Percentiles rank a stretch among this genome's conserved stretches.
Conservation (phyloP, 2,113 vertebrate species). For the Alligator mississippiensis region DNA sequence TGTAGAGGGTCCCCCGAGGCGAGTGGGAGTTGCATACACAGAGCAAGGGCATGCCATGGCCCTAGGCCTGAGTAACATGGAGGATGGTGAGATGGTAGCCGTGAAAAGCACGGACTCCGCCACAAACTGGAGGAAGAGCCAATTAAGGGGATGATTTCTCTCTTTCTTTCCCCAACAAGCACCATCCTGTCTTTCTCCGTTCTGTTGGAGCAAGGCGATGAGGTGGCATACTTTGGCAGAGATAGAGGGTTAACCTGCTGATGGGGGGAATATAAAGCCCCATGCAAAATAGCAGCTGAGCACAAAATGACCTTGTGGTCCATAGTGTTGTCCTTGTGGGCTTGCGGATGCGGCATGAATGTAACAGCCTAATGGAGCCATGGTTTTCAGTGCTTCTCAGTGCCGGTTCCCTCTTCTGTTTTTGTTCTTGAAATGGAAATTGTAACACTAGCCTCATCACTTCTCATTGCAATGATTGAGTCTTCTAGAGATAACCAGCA, state of each 20-base stretch:
- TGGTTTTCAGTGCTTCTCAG: neutral
- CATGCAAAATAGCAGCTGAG: neutral
- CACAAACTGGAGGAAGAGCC: neutral
- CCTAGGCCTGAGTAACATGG: neutral
- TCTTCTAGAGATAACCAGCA: neutral
- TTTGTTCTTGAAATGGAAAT: neutral
- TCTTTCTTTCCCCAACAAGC: neutral
- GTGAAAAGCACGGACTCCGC: neutral
- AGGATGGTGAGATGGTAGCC: neutral
- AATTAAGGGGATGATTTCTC: neutral
- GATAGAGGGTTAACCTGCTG: neutral
- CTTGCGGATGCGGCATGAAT: neutral
- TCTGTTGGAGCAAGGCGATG: neutral
- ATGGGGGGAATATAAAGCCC: neutral
- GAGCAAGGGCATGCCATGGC: neutral
- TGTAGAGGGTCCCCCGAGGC: neutral
- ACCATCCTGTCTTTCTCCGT: no score
- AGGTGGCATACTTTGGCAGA: neutral
- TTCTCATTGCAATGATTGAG: neutral
- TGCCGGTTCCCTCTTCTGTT: neutral
- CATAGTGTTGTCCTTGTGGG: neutral
- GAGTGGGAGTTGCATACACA: neutral
- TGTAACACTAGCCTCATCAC: neutral
- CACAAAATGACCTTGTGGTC: neutral
- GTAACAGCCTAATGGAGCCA: neutral